Percentiles rank a stretch among this genome's conserved stretches.
Conservation (phyloP, 2,888 invertebrate genomes). For the Lacanobia wlatinum region DNA sequence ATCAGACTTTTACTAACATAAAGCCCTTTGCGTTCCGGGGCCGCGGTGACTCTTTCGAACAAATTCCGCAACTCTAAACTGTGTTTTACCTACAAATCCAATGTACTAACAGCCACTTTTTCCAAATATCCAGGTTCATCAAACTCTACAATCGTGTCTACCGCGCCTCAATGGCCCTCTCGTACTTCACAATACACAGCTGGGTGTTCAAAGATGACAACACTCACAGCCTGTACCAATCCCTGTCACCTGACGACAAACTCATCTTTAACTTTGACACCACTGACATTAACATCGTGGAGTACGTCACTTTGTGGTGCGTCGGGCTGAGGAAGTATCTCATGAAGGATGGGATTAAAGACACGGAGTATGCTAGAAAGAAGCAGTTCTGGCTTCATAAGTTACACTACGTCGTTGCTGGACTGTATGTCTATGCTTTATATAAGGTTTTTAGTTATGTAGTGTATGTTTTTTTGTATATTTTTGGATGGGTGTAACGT, state of each 20-base stretch:
- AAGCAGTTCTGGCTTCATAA: constrained; percentile 60
- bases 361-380: constrained; percentile 51
- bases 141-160: constrained; percentile 64
- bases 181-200: constrained; percentile 62
- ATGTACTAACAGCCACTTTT: not conserved
- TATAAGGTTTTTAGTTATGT: constrained; percentile 36
- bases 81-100: not conserved
- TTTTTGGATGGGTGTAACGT: constrained; percentile 1
- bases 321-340: constrained; percentile 63
- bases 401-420: constrained; percentile 27
- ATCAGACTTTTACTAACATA: no score
- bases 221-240: constrained; percentile 38
- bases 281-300: constrained; percentile 55
- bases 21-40: no score
- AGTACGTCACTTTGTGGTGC: constrained; percentile 59
- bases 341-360: constrained; percentile 61
- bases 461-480: not conserved
- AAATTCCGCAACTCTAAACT: no score
- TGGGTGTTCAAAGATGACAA: constrained; percentile 65
- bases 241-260: constrained; percentile 51
- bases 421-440: constrained; percentile 36
- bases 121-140: constrained; percentile 58
- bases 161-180: constrained; percentile 52
- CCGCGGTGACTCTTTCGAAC: no score
- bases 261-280: constrained; percentile 68